phyloP scores from a whole-genome alignment of 1,140 invertebrate genomes.

The Lutraria rhynchaena region DNA sequence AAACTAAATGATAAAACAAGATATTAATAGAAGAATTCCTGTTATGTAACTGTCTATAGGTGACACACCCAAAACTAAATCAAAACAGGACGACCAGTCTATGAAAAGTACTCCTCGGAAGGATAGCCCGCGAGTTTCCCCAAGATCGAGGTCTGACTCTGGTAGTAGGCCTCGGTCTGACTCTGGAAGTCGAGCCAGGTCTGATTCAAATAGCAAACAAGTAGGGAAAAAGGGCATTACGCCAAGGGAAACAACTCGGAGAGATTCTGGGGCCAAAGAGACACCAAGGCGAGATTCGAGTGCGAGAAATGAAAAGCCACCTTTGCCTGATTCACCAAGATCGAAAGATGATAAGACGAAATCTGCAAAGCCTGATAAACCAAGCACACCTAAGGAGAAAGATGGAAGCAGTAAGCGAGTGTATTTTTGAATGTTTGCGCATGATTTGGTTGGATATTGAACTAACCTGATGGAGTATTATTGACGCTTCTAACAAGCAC shows the following conservation, averaged over 20 bases:
- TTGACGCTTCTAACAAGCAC: too few relatives aligned
- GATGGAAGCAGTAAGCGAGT: constrained; percentile 18
- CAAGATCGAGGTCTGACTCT: constrained; percentile 21
- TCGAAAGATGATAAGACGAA: constrained; percentile 23
- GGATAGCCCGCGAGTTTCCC: constrained; percentile 14
- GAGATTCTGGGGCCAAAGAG: constrained; percentile 1
- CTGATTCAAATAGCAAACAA: neutral
- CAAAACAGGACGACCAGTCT: too few relatives aligned
- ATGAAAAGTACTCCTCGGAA: constrained; percentile 3
- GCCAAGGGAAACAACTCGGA: neutral
- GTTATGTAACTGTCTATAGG: too few relatives aligned
- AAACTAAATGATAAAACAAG: too few relatives aligned
- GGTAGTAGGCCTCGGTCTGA: neutral
- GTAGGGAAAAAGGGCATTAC: neutral
- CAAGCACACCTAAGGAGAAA: constrained; percentile 2
- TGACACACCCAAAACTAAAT: too few relatives aligned
- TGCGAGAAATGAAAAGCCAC: constrained; percentile 36
- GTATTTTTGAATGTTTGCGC: constrained; percentile 28
- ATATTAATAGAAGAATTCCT: too few relatives aligned
- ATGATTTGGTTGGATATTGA: neutral
- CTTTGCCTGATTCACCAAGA: constrained; percentile 33
- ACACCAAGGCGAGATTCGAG: constrained; percentile 22
- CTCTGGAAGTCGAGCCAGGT: neutral
- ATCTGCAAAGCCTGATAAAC: neutral
- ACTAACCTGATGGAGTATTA: too few relatives aligned